Evolutionary conservation across 53 echinoderm and acorn worm genomes (phyloP), one percentile per base, ranked within the genome.

Genomic region (Mesocentrotus franciscanus): DNA sequence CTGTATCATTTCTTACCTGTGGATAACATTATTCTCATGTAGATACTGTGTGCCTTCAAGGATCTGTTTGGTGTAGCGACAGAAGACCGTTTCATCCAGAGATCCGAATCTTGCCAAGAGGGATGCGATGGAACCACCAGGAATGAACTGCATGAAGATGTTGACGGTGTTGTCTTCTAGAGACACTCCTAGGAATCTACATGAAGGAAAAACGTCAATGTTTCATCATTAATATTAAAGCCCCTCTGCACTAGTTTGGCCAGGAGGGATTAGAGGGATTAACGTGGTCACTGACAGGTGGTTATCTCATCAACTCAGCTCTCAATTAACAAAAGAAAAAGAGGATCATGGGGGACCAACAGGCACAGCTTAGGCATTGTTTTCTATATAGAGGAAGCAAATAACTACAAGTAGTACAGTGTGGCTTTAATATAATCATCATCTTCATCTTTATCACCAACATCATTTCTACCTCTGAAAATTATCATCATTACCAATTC

Each of bases 141-240:
- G 99, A 35, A 99, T 97, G 66, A 92, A 98, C 98, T 99, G 99
- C 99, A 99, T 98, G 97, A 99, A 98, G 93, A 99, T 99, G 81
- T 99, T 99, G 85, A 99, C 99, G 15, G 92, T 95, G 74, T 95
- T 75, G 7, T 97, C 97, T 64, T 97, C 99, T 58, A 98, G 68
- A 13, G 97, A 99, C 26, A 97, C 97, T 60, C 99, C 99, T 24
- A 99, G 95, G 90, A 98, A 99, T 35, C 99, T 99, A 49, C 0
- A 70, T 11, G 13, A 20, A 15, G 0, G 90, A 60, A 60, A 27
- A 32, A 30, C 84, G 55, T 84, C 10, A 4, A 49, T 18, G 1
- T 8, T 14, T 75, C 29, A 75, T 32, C 27, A 32, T 66, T 27
- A 20, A 71, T 27, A 71, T 71, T 20, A 79, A n/a, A n/a, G n/a